These are phyloP conservation scores for Dicyrtoma fusca DNA, from an alignment of 2,888 invertebrate genomes.

Conservation along the genomic window DNA sequence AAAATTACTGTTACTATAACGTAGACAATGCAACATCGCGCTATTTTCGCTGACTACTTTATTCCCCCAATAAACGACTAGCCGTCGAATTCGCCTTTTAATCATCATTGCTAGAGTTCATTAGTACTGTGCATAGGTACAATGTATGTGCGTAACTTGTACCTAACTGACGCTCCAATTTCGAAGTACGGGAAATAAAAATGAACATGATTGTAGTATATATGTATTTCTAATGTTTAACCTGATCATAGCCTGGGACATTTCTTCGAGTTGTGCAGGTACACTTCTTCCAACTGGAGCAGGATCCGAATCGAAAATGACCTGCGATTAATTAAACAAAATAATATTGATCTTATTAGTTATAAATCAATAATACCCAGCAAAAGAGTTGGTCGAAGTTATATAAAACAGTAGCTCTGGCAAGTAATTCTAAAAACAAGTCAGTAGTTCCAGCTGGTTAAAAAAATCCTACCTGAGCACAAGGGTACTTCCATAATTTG, in stretches of 20 bases:
- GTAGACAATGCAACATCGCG: constrained; percentile 20
- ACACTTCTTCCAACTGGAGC: constrained; percentile 85
- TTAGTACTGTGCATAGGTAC: no score
- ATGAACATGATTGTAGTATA: neutral
- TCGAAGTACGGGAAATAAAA: neutral
- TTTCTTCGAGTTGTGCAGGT: constrained; percentile 89
- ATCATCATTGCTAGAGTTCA: constrained; percentile 46
- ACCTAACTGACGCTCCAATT: no score
- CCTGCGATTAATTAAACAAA: constrained; percentile 61
- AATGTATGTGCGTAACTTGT: no score
- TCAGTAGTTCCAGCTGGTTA: no score
- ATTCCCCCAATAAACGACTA: constrained; percentile 16
- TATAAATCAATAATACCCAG: no score
- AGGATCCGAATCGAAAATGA: constrained; percentile 98
- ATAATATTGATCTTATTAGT: no score
- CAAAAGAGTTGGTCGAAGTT: no score
- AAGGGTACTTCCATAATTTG: constrained; percentile 94
- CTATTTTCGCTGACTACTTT: no score
- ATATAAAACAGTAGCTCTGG: no score
- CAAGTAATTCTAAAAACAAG: no score
- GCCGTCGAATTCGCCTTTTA: constrained; percentile 53
- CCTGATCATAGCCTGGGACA: constrained; percentile 99
- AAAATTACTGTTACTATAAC: no score
- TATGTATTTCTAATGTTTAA: constrained; percentile 57
- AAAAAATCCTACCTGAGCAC: constrained; percentile 73